These are phyloP conservation scores for Diplolepis rosae DNA, from an alignment of 2,888 invertebrate species.

Conservation along the genomic window DNA sequence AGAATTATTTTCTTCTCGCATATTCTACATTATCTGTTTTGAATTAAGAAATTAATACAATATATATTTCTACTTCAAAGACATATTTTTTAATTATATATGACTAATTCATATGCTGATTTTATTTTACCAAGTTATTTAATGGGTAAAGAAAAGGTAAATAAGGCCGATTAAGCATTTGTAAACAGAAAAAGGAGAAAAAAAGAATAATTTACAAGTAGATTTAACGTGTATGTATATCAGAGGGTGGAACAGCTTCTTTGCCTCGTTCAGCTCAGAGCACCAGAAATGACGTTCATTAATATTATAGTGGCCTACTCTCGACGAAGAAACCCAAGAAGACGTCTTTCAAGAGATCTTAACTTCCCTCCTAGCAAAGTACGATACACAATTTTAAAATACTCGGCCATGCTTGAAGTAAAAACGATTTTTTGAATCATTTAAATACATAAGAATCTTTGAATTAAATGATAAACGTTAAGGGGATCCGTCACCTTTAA, in stretches of 20 bases:
- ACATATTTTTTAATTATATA: too few relatives aligned
- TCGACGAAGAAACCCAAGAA: not conserved
- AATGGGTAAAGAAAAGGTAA: not conserved
- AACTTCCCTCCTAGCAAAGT: not conserved
- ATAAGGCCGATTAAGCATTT: too few relatives aligned
- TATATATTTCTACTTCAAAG: too few relatives aligned
- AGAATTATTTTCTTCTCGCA: too few relatives aligned
- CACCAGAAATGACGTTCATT: constrained; percentile 24
- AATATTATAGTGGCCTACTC: constrained; percentile 26
- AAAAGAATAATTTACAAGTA: not conserved
- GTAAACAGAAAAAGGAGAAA: not conserved
- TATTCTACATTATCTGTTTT: too few relatives aligned
- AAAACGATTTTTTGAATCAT: not conserved
- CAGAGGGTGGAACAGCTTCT: not conserved
- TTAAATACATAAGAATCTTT: too few relatives aligned
- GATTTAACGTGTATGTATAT: not conserved
- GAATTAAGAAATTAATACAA: too few relatives aligned
- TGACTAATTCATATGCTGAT: not conserved
- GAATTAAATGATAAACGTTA: too few relatives aligned
- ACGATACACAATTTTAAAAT: not conserved
- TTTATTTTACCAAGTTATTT: not conserved
- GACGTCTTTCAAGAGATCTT: constrained; percentile 18
- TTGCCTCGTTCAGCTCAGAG: not conserved
- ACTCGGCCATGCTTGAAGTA: not conserved
- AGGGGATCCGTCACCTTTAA: too few relatives aligned